Evolutionary conservation across 2,888 invertebrate species (phyloP), one percentile per base, ranked within the genome.

Genomic region (Fragum sueziense): DNA sequence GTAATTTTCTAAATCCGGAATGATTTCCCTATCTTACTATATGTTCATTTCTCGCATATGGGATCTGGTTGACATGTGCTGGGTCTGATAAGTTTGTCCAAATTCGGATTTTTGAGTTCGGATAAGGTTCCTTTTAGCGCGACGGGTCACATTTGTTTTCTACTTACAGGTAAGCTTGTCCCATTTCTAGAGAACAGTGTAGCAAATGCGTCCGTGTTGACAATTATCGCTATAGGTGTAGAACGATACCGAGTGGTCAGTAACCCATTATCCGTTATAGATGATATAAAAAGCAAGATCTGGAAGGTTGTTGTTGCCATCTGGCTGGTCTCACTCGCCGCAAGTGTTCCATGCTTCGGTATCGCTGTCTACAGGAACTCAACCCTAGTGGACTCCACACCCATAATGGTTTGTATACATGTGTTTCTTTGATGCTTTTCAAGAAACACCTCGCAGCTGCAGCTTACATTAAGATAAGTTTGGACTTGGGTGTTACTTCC

Each of bases 161-260:
- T 27, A 6, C 57, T 80, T 80, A 41, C 76, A 84, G 80, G 80
- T 52, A 75, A 80, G 34, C 27, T 78, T 2, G 82, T 83, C 2
- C 82, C 82, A 20, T 80, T 80, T 27, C 27, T 83, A 9, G 82
- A 83, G 54, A 77, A 83, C 61, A 73, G 72, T 1, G 68, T 83
- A 3, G 82, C 82, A 0, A 74, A 79, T 33, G 80, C 82, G 0
- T 83, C 82, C 9, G 77, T 83, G 20, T 51, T 83, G 51, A 83
- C 82, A 4, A 83, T 83, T 20, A 59, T 80, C 6, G 80, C 82
- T 1, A 80, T 83, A 14, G 80, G 77, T 20, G 41, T 80, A 14
- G 82, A 83, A 47, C 33, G 82, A n/a, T 83, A 83, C 74, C 62
- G 80, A 7, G 82, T 83, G 6, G 75, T 83, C 3, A 70, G 75